Percentiles rank a stretch among this genome's conserved stretches.
Conservation (phyloP, 1,140 invertebrate genomes). For the Saccostrea cuccullata region DNA sequence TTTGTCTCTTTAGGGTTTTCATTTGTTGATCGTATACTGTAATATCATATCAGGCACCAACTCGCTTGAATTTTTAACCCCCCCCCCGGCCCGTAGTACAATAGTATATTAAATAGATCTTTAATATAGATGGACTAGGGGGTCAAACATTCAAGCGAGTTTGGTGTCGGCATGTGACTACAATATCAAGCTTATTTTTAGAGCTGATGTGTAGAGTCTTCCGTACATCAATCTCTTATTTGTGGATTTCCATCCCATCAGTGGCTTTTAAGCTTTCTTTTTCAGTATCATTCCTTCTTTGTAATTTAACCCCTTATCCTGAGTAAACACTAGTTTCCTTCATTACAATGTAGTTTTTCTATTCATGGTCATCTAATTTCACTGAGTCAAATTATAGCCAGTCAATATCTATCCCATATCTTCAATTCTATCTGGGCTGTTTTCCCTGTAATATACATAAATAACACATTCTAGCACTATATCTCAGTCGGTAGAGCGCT, state of each 20-base stretch:
- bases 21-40: conserved; percentile 50
- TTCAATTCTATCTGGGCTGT: conserved; percentile 39
- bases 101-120: conserved; percentile 28
- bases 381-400: not conserved
- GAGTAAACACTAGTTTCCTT: too few species aligned
- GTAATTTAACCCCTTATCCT: too few species aligned
- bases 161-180: too few species aligned
- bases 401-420: conserved; percentile 41
- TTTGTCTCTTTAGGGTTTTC: conserved; percentile 38
- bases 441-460: conserved; percentile 45
- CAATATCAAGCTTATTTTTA: too few species aligned
- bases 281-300: too few species aligned
- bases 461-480: conserved; percentile 36
- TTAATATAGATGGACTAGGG: too few species aligned
- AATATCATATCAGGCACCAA: conserved; percentile 39
- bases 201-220: too few species aligned
- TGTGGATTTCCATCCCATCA: too few species aligned
- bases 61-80: conserved; percentile 45
- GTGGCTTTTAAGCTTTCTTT: too few species aligned
- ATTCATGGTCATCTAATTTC: conserved; percentile 43
- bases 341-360: conserved; percentile 42
- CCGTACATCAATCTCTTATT: too few species aligned
- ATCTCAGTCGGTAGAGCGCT: too few species aligned
- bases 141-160: too few species aligned
- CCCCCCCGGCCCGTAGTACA: conserved; percentile 12